phyloP scores from a whole-genome alignment of 1,140 invertebrate species.

The Tenebrio molitor region DNA sequence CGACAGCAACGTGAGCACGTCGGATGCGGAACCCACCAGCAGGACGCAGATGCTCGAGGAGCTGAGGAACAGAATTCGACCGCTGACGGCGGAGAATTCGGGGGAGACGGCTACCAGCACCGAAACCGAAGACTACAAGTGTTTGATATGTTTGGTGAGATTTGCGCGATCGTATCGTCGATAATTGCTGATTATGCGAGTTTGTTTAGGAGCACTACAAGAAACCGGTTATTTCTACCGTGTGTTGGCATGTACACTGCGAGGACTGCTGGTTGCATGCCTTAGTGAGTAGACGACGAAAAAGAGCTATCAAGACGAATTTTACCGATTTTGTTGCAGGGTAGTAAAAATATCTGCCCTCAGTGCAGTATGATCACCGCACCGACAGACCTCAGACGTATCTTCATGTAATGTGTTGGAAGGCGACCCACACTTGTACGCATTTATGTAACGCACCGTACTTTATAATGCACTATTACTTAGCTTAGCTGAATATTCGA shows the following conservation, averaged over 20 bases:
- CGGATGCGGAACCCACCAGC: conserved; percentile 68
- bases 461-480: conserved; percentile 36
- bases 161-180: conserved; percentile 42
- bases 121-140: conserved; percentile 71
- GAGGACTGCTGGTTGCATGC: conserved; percentile 86
- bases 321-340: conserved; percentile 63
- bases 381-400: conserved; percentile 79
- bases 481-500: conserved; percentile 39
- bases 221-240: conserved; percentile 82
- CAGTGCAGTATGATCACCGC: conserved; percentile 88
- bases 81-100: conserved; percentile 72
- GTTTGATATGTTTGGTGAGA: conserved; percentile 82
- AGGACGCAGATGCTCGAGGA: conserved; percentile 75
- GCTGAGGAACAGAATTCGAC: conserved; percentile 75
- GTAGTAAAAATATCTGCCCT: conserved; percentile 85
- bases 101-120: conserved; percentile 63
- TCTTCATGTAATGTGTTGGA: conserved; percentile 75
- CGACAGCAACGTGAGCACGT: conserved; percentile 68
- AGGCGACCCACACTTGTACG: conserved; percentile 19
- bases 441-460: conserved; percentile 46
- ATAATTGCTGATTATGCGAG: conserved; percentile 31
- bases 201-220: conserved; percentile 71
- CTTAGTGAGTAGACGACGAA: conserved; percentile 66
- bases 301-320: background rate
- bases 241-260: conserved; percentile 89